Evolutionary conservation across 2,888 invertebrate genomes (phyloP).

Genomic region (Drosophila flavopinicola): DNA sequence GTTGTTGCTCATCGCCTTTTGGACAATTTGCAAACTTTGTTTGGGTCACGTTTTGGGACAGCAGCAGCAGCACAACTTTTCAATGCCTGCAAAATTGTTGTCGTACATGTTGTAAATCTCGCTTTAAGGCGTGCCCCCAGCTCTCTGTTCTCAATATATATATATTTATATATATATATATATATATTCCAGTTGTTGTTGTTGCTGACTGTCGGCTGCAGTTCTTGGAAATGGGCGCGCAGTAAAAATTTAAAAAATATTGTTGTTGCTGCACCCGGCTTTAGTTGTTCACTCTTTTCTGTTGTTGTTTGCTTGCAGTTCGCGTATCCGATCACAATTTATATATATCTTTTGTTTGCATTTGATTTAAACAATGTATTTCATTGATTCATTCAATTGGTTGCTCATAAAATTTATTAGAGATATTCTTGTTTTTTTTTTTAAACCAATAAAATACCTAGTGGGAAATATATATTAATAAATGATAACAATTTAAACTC

Average conservation of each 20-base stretch:
- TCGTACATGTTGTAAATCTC: constrained; percentile 76
- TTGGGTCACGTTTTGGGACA: constrained; percentile 73
- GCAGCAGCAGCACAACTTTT: constrained; percentile 34
- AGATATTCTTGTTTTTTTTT: too few species aligned
- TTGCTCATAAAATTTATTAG: constrained; percentile 33
- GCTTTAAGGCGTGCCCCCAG: constrained; percentile 67
- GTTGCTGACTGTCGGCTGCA: constrained; percentile 39
- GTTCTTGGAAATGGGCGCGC: constrained; percentile 71
- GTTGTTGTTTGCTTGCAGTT: not conserved
- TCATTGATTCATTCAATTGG: constrained; percentile 52
- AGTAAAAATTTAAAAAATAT: constrained; percentile 52
- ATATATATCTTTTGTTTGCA: constrained; percentile 30
- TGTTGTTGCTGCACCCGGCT: constrained; percentile 24
- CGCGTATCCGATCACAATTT: not conserved
- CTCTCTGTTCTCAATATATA: constrained; percentile 34
- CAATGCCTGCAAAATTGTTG: constrained; percentile 68
- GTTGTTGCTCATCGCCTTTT: constrained; percentile 50
- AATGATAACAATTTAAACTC: too few species aligned
- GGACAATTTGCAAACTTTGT: constrained; percentile 71
- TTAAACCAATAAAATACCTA: too few species aligned
- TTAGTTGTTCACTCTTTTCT: not conserved
- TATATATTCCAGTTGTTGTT: constrained; percentile 16
- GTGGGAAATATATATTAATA: too few species aligned
- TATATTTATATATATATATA: constrained; percentile 8
- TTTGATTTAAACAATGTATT: constrained; percentile 49